phyloP scores from a whole-genome alignment of 2,888 invertebrate species.

The Capitulum mitella region DNA sequence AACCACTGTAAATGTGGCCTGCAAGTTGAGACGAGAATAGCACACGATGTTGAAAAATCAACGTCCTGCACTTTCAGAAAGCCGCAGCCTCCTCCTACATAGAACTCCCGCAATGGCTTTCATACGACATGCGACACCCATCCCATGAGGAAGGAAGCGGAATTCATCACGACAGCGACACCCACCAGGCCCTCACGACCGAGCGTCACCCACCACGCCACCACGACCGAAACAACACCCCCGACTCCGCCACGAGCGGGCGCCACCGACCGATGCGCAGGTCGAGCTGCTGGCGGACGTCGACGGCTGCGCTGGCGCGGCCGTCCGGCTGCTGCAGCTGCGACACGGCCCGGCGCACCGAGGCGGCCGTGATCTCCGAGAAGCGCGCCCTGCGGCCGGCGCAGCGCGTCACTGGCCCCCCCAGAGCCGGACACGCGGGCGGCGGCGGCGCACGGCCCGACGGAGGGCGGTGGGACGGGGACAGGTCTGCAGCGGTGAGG shows the following conservation, averaged over 20 bases:
- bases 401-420: neutral
- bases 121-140: neutral
- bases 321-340: constrained; percentile 73
- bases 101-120: too few relatives aligned
- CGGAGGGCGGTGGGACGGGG: too few relatives aligned
- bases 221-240: too few relatives aligned
- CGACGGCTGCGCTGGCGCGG: constrained; percentile 81
- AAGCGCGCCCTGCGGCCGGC: constrained; percentile 66
- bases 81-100: too few relatives aligned
- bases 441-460: neutral
- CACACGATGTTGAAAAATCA: too few relatives aligned
- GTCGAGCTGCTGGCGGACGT: constrained; percentile 82
- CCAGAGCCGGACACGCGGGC: neutral
- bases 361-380: constrained; percentile 87
- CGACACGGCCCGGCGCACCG: constrained; percentile 69
- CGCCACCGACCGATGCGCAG: constrained; percentile 67
- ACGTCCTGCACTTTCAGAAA: too few relatives aligned
- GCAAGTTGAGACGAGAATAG: too few relatives aligned
- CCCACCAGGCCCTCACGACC: too few relatives aligned
- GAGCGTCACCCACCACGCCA: too few relatives aligned
- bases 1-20: too few relatives aligned
- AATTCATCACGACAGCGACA: too few relatives aligned
- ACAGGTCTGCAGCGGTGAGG: neutral
- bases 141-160: too few relatives aligned
- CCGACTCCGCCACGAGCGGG: neutral